Evolutionary conservation across 2,113 vertebrate genomes (phyloP).

Genomic region (Trematomus loennbergii): DNA sequence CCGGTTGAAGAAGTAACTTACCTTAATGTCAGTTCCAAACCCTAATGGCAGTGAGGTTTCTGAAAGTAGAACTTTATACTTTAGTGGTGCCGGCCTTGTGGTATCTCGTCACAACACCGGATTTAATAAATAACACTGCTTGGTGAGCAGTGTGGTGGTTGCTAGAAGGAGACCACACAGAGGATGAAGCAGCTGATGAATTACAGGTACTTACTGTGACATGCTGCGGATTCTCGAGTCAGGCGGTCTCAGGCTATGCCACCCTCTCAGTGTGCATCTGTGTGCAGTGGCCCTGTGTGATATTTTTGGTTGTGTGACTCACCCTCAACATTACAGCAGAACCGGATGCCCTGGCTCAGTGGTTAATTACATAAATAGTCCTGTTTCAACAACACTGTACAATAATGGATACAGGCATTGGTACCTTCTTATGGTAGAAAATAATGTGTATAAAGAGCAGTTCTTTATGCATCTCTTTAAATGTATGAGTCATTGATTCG

Average conservation of each 20-base stretch:
- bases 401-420: conserved; percentile 28
- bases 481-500: conserved; percentile 6
- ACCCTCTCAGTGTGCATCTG: conserved; percentile 45
- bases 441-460: neutral
- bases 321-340: conserved; percentile 40
- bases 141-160: conserved; percentile 21
- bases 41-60: conserved; percentile 23
- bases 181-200: conserved; percentile 48
- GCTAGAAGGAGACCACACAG: conserved; percentile 63
- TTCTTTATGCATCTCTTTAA: neutral
- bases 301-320: conserved; percentile 69
- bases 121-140: conserved; percentile 35
- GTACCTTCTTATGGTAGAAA: neutral
- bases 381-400: conserved; percentile 26
- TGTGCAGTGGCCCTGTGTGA: conserved; percentile 44
- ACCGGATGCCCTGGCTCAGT: conserved; percentile 33
- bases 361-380: conserved; percentile 60
- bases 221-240: conserved; percentile 45
- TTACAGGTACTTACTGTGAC: conserved; percentile 49
- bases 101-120: conserved; percentile 6
- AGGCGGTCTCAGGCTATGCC: conserved; percentile 39
- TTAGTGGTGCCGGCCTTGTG: conserved; percentile 14
- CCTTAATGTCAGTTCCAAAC: conserved; percentile 11
- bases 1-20: neutral
- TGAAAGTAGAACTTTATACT: conserved; percentile 15